Evolutionary conservation across 1,140 invertebrate genomes (phyloP).

Genomic region (Brachionus sp.): DNA sequence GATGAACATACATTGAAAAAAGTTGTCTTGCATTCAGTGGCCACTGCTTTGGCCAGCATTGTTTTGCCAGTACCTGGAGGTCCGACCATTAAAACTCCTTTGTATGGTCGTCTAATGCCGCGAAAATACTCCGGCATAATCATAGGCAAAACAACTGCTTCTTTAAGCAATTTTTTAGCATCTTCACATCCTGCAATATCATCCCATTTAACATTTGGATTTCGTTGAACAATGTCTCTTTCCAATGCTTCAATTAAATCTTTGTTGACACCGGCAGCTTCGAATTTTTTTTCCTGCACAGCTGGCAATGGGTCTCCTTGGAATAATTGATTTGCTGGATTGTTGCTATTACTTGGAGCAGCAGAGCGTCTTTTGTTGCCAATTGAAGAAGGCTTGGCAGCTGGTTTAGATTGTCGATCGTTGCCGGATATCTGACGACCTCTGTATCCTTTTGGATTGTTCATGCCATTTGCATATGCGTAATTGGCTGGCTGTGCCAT

Average conservation of each 20-base stretch:
- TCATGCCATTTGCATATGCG: conserved; percentile 50
- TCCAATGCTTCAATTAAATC: conserved; percentile 93
- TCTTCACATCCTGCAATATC: conserved; percentile 94
- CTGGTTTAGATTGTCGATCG: background rate
- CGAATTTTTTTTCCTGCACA: conserved; percentile 66
- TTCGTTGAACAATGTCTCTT: conserved; percentile 93
- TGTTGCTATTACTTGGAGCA: background rate
- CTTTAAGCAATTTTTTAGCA: conserved; percentile 88
- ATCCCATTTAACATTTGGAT: conserved; percentile 88
- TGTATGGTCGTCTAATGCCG: conserved; percentile 85
- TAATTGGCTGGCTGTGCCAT: conserved; percentile 49
- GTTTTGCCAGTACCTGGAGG: conserved; percentile 98
- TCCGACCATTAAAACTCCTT: conserved; percentile 93
- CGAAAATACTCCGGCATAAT: conserved; percentile 98
- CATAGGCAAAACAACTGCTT: conserved; percentile 95
- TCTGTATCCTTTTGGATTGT: conserved; percentile 47
- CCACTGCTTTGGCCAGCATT: conserved; percentile 96
- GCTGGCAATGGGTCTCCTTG: conserved; percentile 45
- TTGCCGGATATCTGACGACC: background rate
- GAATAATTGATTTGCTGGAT: conserved; percentile 39
- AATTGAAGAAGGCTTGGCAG: conserved; percentile 47
- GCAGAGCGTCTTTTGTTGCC: background rate
- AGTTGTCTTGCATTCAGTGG: conserved; percentile 96
- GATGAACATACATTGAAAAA: conserved; percentile 99
- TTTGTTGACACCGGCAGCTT: conserved; percentile 78